These are phyloP conservation scores for Steatocranus sp. DNA, from an alignment of 2,797 vertebrate genomes.

Conservation along the genomic window DNA sequence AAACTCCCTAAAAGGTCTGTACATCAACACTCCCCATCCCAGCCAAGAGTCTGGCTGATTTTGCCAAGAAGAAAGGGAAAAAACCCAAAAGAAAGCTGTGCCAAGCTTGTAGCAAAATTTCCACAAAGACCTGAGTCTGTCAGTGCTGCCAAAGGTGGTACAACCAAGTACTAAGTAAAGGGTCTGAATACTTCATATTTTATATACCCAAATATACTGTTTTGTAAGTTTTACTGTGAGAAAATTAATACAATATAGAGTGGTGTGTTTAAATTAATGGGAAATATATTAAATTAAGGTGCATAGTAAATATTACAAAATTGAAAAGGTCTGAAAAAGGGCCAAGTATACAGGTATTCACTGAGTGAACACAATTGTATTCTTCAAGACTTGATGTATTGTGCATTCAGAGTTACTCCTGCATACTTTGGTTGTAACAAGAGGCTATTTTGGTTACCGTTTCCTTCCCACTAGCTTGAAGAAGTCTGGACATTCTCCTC, in stretches of 20 bases:
- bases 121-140: background rate
- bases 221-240: background rate
- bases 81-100: background rate
- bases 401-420: background rate
- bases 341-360: background rate
- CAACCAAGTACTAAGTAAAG: background rate
- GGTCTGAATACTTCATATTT: background rate
- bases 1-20: background rate
- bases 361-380: background rate
- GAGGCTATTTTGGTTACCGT: background rate
- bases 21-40: background rate
- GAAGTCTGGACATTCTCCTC: background rate
- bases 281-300: background rate
- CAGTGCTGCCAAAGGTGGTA: background rate
- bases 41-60: background rate
- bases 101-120: background rate
- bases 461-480: background rate
- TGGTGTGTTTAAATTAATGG: background rate
- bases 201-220: background rate
- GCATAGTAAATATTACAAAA: background rate
- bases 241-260: background rate
- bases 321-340: background rate
- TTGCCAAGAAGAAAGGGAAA: background rate
- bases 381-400: background rate
- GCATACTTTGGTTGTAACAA: background rate